Evolutionary conservation across 2,888 invertebrate species (phyloP).

Genomic region (Andrena praecox): DNA sequence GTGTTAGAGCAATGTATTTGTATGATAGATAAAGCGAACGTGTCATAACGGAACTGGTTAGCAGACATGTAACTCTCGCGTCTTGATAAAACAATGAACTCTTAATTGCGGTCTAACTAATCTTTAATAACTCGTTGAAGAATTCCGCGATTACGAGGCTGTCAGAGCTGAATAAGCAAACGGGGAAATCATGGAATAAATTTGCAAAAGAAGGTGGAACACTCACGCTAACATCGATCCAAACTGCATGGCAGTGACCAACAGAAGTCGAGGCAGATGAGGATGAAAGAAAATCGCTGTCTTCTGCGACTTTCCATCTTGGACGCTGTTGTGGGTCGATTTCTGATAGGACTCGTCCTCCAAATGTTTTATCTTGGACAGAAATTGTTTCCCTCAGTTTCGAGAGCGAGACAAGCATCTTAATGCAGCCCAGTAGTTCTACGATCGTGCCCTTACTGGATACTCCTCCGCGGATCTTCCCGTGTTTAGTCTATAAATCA

Average conservation of each 20-base stretch:
- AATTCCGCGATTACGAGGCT: too few species aligned
- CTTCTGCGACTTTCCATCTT: conserved; percentile 87
- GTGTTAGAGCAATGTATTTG: conserved; percentile 3
- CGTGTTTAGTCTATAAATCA: conserved; percentile 89
- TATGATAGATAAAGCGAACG: conserved; percentile 43
- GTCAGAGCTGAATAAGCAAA: too few species aligned
- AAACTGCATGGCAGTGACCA: conserved; percentile 89
- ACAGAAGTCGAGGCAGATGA: conserved; percentile 87
- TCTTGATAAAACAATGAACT: conserved; percentile 43
- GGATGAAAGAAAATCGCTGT: conserved; percentile 89
- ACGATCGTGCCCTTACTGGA: conserved; percentile 86
- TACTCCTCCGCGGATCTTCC: conserved; percentile 88
- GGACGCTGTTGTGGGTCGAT: background rate
- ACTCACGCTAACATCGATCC: conserved; percentile 88
- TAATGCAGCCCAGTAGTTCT: background rate
- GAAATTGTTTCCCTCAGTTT: background rate
- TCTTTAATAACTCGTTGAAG: background rate
- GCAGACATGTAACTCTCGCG: background rate
- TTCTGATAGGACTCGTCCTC: conserved; percentile 76
- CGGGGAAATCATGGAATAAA: background rate
- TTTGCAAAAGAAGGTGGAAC: background rate
- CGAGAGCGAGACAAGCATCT: background rate
- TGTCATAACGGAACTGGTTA: conserved; percentile 22
- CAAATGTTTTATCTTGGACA: conserved; percentile 82
- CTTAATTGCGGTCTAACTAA: conserved; percentile 15